Evolutionary conservation across 2,113 vertebrate species (phyloP).

Genomic region (Anser cygnoides): DNA sequence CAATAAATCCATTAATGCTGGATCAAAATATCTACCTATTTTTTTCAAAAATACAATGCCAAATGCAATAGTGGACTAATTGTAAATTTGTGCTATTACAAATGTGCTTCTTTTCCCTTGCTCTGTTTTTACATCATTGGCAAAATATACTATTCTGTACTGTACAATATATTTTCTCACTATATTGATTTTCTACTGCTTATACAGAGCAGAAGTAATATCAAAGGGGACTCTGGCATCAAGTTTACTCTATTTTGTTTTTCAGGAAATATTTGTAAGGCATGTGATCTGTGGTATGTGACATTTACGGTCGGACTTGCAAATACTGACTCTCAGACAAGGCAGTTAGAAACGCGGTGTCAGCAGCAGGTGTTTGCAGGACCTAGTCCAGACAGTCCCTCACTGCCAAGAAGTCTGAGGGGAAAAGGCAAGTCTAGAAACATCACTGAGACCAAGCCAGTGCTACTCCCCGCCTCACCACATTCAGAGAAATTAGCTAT

Average conservation of each 20-base stretch:
- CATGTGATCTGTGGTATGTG: conserved; percentile 42
- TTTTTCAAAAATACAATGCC: conserved; percentile 60
- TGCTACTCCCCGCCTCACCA: background rate
- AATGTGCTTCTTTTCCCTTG: conserved; percentile 81
- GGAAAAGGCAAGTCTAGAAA: background rate
- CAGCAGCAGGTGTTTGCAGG: background rate
- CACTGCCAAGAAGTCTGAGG: conserved; percentile 21
- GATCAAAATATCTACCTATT: conserved; percentile 37
- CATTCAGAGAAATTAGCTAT: background rate
- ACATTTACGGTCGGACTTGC: background rate
- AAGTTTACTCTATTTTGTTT: background rate
- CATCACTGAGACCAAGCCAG: background rate
- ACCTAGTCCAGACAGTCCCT: background rate
- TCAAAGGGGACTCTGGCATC: conserved; percentile 52
- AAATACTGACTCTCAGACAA: background rate
- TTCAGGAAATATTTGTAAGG: conserved; percentile 62
- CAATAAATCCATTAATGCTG: conserved; percentile 56
- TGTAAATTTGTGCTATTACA: conserved; percentile 81
- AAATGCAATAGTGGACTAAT: conserved; percentile 61
- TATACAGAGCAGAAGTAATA: conserved; percentile 21
- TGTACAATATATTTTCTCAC: conserved; percentile 64
- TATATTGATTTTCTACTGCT: conserved; percentile 49
- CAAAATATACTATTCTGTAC: conserved; percentile 60
- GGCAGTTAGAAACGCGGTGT: background rate
- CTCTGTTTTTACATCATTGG: conserved; percentile 59